These are phyloP conservation scores for Odobenus rosmarus DNA, from an alignment of 2,113 vertebrate genomes.

Conservation along the genomic window DNA sequence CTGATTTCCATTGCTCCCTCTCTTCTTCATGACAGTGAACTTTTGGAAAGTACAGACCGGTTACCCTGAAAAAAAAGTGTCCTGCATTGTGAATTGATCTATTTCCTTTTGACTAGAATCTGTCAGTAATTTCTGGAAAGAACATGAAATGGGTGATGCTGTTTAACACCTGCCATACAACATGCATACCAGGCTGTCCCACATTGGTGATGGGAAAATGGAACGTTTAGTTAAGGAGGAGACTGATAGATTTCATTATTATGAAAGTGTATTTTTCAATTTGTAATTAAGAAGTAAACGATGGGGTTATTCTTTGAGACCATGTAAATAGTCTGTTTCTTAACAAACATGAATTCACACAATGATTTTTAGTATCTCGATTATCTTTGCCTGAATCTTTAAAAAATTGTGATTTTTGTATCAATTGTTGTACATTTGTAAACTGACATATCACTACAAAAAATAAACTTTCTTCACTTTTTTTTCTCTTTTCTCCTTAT, in stretches of 20 bases:
- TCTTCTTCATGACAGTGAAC: background rate
- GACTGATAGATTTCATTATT: background rate
- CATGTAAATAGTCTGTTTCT: background rate
- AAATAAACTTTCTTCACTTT: background rate
- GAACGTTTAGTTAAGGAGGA: background rate
- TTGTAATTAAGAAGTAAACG: background rate
- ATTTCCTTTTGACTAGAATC: background rate
- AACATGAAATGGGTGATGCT: background rate
- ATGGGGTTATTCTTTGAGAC: background rate
- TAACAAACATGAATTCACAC: background rate
- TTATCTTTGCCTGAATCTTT: background rate
- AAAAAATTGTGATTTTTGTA: background rate
- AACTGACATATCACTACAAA: background rate
- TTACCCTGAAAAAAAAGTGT: background rate
- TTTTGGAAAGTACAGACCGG: background rate
- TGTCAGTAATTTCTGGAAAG: background rate
- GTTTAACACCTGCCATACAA: background rate
- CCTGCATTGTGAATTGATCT: background rate
- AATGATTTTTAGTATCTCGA: background rate
- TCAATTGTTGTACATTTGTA: background rate
- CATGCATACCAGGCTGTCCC: background rate
- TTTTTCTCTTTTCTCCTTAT: background rate
- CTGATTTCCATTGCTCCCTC: background rate
- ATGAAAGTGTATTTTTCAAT: background rate
- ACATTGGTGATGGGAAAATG: background rate